These are phyloP conservation scores for Cherax destructor DNA, from an alignment of 1,140 invertebrate genomes.

Conservation along the genomic window DNA sequence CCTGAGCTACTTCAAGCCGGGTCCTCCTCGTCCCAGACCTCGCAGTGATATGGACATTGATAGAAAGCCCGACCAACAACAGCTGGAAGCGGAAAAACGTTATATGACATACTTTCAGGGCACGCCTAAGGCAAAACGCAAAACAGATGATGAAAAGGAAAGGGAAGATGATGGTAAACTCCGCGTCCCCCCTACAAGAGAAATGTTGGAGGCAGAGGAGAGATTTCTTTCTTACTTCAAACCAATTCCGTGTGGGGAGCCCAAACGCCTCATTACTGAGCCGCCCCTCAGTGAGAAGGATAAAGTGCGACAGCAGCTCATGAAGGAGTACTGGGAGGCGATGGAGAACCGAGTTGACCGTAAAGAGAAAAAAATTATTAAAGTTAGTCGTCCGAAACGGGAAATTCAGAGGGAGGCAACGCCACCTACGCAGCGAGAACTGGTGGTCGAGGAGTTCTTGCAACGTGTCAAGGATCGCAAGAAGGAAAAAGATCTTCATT, in stretches of 20 bases:
- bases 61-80: conserved; percentile 26
- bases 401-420: conserved; percentile 62
- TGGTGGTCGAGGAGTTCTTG: conserved; percentile 71
- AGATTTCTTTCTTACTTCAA: conserved; percentile 69
- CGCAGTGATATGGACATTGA: conserved; percentile 21
- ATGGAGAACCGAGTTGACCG: conserved; percentile 58
- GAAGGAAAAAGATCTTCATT: conserved; percentile 70
- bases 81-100: conserved; percentile 51
- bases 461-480: conserved; percentile 70
- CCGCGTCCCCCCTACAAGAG: conserved; percentile 45
- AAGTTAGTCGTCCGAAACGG: conserved; percentile 67
- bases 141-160: conserved; percentile 46
- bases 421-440: conserved; percentile 69
- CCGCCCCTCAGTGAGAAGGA: conserved; percentile 64
- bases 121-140: conserved; percentile 68
- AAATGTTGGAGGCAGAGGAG: conserved; percentile 69
- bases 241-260: conserved; percentile 63
- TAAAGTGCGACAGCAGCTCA: conserved; percentile 44
- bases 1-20: conserved; percentile 57
- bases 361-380: conserved; percentile 61
- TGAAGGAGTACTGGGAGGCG: conserved; percentile 67
- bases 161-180: conserved; percentile 45
- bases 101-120: conserved; percentile 68
- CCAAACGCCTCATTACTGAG: conserved; percentile 34
- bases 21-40: conserved; percentile 55